Base-by-base conservation (phyloP, 2,888 invertebrate species). In the Galerucella pusilla region DNA sequence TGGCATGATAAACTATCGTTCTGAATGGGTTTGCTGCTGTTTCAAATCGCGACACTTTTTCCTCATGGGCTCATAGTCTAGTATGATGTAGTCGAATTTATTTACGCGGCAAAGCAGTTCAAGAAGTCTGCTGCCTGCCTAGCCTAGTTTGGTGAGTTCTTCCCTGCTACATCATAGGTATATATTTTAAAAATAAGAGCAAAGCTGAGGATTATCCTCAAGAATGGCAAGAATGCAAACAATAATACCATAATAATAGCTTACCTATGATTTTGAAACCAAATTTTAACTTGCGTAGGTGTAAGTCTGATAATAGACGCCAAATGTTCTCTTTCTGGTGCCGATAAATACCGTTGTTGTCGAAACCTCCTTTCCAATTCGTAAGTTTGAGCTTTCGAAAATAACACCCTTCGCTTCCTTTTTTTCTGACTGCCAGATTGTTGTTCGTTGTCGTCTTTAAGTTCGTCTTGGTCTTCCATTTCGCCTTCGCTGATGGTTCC, bases 251-350 rank as follows among this genome's bases (percentile, higher is more conserved):
- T 2, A 52, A 7, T 12, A 20, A 10, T 57, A 45, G 77, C 85
- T 83, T 76, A 88, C 88, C 97, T 93, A 87, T 99, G 99, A 88
- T 98, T 98, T 88, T 98, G 98, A 89, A 99, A 99, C 99, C 99
- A 99, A 84, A 99, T 99, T 89, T 98, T 98, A 68, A 96, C 96
- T 90, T 99, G 99, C 2, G 98, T 99, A 0, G 99, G 99, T 2
- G 99, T 98, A 75, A 99, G 90, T 73, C 97, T 91, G 79, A 99
- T 99, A 83, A 97, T 91, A 79, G 96, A 96, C 2, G 99, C 99
- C 80, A 99, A 89, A 86, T 98, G 98, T 86, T 99, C 99, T 52
- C 99, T 89, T 87, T 99, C 99, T 0, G 99, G 99, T 0, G 99
- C 99, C 2, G 98, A 98, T 16, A 99, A 90, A 88, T 99, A 99